Conservation (phyloP, 37 sponge, comb jelly and placozoan species). For the Mnemiopsis leidyi region DNA sequence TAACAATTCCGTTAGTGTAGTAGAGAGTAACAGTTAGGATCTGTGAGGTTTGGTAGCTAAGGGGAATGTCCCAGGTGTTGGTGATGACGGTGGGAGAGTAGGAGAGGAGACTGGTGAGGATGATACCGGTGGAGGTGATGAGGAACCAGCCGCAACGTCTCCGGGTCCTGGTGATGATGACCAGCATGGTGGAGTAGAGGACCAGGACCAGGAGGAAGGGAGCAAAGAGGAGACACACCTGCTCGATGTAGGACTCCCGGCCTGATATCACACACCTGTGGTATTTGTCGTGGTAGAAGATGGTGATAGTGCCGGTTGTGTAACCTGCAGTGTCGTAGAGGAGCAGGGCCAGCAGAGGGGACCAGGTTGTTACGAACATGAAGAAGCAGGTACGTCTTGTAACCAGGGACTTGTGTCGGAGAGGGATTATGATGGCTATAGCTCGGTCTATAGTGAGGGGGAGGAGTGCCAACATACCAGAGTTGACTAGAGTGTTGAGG, state of each 20-base stretch:
- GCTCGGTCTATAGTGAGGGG: neutral
- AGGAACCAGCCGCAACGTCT: neutral
- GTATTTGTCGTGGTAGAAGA: neutral
- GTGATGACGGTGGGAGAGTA: neutral
- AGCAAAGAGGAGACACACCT: neutral
- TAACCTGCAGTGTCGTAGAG: neutral
- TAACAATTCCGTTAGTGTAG: neutral
- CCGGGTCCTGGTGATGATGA: neutral
- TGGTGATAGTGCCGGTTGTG: neutral
- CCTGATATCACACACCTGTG: neutral
- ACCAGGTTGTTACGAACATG: neutral
- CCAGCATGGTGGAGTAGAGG: neutral
- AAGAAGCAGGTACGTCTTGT: neutral
- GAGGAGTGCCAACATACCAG: neutral
- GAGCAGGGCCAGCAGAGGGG: neutral
- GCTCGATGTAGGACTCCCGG: neutral
- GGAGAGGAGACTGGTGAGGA: neutral
- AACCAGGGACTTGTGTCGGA: neutral
- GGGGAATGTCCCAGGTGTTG: neutral
- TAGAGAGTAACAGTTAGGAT: neutral
- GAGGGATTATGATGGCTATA: neutral
- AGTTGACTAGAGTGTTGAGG: neutral
- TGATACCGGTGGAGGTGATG: neutral
- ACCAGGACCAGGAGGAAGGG: neutral
- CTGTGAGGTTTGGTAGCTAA: neutral